A percentile compares a stretch with the other conserved stretches of the same genome.
Evolutionary conservation across 2,113 vertebrate genomes (phyloP).

Genomic region (Saimiri boliviensis): DNA sequence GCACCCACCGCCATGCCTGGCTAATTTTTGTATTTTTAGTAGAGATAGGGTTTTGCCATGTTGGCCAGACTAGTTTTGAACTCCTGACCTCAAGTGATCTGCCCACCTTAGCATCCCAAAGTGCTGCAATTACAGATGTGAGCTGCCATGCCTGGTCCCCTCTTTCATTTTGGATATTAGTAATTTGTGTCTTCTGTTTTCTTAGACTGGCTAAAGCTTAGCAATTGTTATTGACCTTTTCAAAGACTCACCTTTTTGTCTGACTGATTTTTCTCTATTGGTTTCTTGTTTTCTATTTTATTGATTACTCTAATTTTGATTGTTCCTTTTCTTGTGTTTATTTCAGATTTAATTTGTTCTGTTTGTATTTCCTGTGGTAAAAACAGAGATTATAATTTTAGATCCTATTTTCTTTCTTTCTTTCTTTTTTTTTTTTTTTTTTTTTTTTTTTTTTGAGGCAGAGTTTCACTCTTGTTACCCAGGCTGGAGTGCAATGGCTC

Average conservation of each 20-base stretch:
- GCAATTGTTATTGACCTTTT: background rate
- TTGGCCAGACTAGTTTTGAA: too few species aligned
- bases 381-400: background rate
- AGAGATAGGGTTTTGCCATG: too few species aligned
- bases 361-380: background rate
- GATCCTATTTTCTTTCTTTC: background rate
- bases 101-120: too few species aligned
- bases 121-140: too few species aligned
- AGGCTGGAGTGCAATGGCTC: too few species aligned
- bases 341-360: background rate
- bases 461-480: too few species aligned
- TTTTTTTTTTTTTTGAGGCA: too few species aligned
- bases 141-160: too few species aligned
- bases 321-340: background rate
- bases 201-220: background rate
- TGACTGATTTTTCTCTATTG: background rate
- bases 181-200: background rate
- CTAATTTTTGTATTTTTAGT: too few species aligned
- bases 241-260: background rate
- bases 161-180: background rate
- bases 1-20: fast-evolving
- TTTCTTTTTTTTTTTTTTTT: too few species aligned
- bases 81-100: too few species aligned
- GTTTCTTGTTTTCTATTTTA: background rate
- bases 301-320: background rate